Conservation (phyloP, 2,888 invertebrate genomes). For the Merodon equestris region DNA sequence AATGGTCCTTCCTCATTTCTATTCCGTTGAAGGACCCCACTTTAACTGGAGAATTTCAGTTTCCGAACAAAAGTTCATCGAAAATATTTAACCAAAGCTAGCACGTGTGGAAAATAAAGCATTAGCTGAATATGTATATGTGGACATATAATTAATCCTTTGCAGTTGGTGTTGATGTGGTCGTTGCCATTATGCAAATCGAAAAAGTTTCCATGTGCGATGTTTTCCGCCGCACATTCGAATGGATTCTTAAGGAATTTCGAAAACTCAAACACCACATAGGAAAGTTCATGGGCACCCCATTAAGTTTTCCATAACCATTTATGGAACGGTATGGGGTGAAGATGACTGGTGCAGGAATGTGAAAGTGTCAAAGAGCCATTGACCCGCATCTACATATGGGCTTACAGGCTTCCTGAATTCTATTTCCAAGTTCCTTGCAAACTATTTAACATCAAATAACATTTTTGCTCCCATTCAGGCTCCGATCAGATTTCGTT, state of each 20-base stretch:
- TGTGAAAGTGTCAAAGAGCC: background rate
- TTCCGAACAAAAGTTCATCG: constrained; percentile 14
- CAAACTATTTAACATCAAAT: too few species aligned
- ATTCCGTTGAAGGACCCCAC: background rate
- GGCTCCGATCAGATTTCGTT: too few species aligned
- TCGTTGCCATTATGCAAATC: constrained; percentile 58
- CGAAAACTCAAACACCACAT: background rate
- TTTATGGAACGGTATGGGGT: constrained; percentile 16
- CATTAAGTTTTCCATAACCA: constrained; percentile 17
- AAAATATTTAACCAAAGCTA: constrained; percentile 28
- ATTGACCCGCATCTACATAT: constrained; percentile 27
- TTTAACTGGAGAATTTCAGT: constrained; percentile 39
- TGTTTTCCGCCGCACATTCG: constrained; percentile 43
- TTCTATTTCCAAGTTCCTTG: too few species aligned
- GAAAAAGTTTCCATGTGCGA: constrained; percentile 27
- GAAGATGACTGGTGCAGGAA: constrained; percentile 22
- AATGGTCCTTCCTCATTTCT: background rate
- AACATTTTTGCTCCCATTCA: too few species aligned
- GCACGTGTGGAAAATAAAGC: constrained; percentile 56
- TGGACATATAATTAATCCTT: constrained; percentile 34
- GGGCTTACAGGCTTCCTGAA: too few species aligned
- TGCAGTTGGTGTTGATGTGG: constrained; percentile 44
- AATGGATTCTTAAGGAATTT: constrained; percentile 54
- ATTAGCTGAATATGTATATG: constrained; percentile 23
- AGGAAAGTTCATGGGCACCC: background rate